Evolutionary conservation across 2,113 vertebrate genomes (phyloP), one percentile per base, ranked within the genome.

Genomic region (Lipophrys pholis): DNA sequence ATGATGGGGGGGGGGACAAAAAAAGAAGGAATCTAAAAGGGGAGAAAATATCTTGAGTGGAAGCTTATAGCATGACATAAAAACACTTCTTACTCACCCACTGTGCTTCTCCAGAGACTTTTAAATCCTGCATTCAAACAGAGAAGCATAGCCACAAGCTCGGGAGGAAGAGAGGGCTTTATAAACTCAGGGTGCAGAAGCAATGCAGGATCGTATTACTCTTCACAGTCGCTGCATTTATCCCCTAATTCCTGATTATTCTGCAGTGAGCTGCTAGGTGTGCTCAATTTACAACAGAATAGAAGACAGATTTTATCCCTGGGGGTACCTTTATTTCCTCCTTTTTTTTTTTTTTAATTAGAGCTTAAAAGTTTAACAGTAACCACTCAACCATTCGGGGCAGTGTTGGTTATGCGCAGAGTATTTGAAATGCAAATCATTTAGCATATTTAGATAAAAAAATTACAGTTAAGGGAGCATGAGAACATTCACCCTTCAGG

Each of bases 191-290:
- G 67, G 63, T 78, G 67, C 63, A 69, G 65, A 57, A 72, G 82
- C 79, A 79, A 87, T 70, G 73, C 60, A 78, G 63, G 54, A 67
- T 65, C 48, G 48, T 85, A 87, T 90, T 84, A 84, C 72, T 89
- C 80, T 86, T 90, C 81, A 91, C 87, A 92, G 84, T 80, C 69
- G 62, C 81, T 86, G 81, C 82, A 88, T 93, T 92, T 72, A 93
- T 90, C 87, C 85, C 69, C 73, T 91, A 92, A 91, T 90, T 91
- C 89, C 80, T 83, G 85, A 92, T 93, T 93, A 92, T 92, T 87
- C 83, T 52, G 84, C 86, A 86, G 84, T 78, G 82, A 92, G 88
- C 83, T 85, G 80, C 73, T 90, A 93, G 89, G 89, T 93, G 85
- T 86, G 84, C 78, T 92, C 81, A 86, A 86, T 90, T 93, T 90